phyloP scores from a whole-genome alignment of 2,113 vertebrate genomes.

The Myrmophylax atrothorax region DNA sequence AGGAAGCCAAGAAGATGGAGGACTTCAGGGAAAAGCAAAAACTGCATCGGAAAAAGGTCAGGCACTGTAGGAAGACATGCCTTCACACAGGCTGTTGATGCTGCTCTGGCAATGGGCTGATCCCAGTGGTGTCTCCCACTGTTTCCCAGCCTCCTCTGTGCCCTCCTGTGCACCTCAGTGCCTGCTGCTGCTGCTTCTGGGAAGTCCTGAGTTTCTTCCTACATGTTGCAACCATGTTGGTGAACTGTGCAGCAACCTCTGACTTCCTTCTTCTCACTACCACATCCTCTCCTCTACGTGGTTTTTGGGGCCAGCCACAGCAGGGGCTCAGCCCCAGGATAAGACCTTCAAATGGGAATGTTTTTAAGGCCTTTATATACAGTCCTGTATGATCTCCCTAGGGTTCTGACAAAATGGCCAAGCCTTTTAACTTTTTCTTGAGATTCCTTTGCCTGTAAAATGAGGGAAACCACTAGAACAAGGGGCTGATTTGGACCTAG shows the following conservation, averaged over 20 bases:
- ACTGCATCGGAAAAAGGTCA: slow-evolving; percentile 86
- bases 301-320: neutral
- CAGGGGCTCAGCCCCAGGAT: neutral
- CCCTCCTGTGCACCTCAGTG: too few species aligned
- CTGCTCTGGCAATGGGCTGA: accelerated
- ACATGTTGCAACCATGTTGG: neutral
- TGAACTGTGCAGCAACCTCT: neutral
- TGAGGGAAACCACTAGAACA: neutral
- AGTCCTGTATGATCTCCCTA: neutral
- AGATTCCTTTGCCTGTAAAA: neutral
- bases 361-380: neutral
- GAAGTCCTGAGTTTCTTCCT: slow-evolving; percentile 11
- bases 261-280: slow-evolving; percentile 30
- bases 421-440: neutral
- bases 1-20: slow-evolving; percentile 91
- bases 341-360: neutral
- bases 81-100: accelerated
- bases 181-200: neutral
- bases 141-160: neutral
- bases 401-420: neutral
- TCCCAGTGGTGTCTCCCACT: neutral
- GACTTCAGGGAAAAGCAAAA: slow-evolving; percentile 94
- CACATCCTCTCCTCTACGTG: neutral
- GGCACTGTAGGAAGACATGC: accelerated
- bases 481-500: neutral